Percentiles rank a stretch among this genome's conserved stretches.
These are phyloP conservation scores for Pterocles gutturalis DNA, from an alignment of 2,113 vertebrate genomes.

Conservation along the genomic window DNA sequence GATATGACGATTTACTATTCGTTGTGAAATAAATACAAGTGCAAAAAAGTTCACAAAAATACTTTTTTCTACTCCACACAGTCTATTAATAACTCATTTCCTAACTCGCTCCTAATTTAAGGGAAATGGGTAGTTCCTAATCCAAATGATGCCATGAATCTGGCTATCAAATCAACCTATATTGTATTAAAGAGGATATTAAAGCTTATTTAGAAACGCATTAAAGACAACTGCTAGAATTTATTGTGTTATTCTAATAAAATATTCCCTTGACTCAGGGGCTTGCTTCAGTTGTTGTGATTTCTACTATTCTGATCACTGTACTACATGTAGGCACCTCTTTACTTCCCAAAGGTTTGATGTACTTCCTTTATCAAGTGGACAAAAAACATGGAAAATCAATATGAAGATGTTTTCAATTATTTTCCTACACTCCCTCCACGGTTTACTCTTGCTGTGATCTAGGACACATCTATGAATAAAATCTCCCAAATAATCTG, in stretches of 20 bases:
- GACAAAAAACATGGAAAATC: background rate
- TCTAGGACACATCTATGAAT: background rate
- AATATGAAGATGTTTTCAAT: background rate
- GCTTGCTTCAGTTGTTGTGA: background rate
- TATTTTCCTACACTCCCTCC: background rate
- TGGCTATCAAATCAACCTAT: background rate
- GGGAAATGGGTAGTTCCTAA: background rate
- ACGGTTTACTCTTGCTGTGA: background rate
- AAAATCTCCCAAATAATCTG: background rate
- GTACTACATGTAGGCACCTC: background rate
- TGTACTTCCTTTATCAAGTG: background rate
- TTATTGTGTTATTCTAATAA: background rate
- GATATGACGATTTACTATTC: background rate
- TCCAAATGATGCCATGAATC: background rate
- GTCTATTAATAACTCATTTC: background rate
- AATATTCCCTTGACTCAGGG: background rate
- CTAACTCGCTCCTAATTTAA: background rate
- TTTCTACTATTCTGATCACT: background rate
- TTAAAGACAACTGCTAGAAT: background rate
- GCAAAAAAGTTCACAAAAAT: background rate
- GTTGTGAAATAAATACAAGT: background rate
- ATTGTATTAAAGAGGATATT: background rate
- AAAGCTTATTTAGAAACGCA: slow-evolving; percentile 24
- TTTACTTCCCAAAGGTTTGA: background rate
- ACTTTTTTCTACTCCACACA: background rate